Evolutionary conservation across 2,113 vertebrate species (phyloP), one percentile per base, ranked within the genome.

Genomic region (Pogona vitticeps): DNA sequence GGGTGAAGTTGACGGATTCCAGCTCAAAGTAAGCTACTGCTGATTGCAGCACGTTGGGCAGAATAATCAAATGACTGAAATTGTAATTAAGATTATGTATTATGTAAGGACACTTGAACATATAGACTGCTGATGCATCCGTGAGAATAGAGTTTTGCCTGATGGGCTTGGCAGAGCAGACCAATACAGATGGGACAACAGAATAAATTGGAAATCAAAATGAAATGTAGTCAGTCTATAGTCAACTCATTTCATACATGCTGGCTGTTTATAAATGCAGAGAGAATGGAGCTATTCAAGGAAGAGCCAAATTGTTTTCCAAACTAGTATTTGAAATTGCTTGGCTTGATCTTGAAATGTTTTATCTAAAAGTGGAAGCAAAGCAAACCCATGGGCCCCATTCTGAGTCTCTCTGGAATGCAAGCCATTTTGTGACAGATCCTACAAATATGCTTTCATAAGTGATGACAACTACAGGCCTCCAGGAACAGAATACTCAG

Each of bases 1-100:
- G 33, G 88, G 90, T 70, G 91, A 91, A 91, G 92, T 61, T 87
- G 82, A 87, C 79, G 91, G 93, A 92, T 93, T 92, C n/a, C 93
- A 91, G 91, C 92, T 94, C 95, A 94, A 92, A 93, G 90, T 91
- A 95, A 96, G 96, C 92, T 82, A 93, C 95, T 95, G 87, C 84
- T 92, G 96, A 97, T 96, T 97, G 96, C 96, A 97, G 92, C 90
- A 93, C 92, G 94, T 96, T 96, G 94, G 94, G 94, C 76, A 79
- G 65, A 63, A 38, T 78, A 78, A 85, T 85, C 68, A 40, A 85
- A 76, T 78, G 76, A 78, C 96, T 95, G 95, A 96, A 96, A 84
- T 92, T 96, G 93, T 97, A 96, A 97, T 97, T 97, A 97, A 95
- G 96, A 96, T 96, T 95, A 94, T 94, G 95, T 93, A 95, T 96